Conservation (phyloP, 2,888 invertebrate genomes). For the Leptinotarsa rubiginosa region DNA sequence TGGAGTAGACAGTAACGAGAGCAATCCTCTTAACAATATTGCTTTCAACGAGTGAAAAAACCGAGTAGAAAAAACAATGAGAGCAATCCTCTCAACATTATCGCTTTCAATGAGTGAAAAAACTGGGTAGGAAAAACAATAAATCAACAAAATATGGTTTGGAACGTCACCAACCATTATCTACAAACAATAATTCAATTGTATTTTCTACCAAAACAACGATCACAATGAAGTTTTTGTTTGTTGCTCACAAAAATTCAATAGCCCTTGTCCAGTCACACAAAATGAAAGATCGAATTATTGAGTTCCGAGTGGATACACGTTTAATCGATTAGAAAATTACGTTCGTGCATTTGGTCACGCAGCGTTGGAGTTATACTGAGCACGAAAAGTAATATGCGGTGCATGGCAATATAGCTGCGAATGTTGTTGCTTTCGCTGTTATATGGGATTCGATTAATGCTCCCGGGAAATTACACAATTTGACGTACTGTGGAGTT, state of each 20-base stretch:
- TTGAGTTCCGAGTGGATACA: conserved; percentile 41
- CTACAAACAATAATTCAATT: no score
- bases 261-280: conserved; percentile 1
- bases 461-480: not conserved
- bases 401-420: not conserved
- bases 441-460: not conserved
- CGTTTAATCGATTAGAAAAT: conserved; percentile 44
- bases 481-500: not conserved
- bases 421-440: not conserved
- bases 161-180: no score
- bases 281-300: conserved; percentile 38
- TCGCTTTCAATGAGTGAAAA: no score
- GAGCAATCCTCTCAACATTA: no score
- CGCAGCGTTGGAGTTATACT: conserved; percentile 35
- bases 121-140: no score
- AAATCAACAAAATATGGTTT: no score
- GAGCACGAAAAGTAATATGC: conserved; percentile 33
- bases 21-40: no score
- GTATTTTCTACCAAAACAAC: not conserved
- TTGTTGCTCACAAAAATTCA: not conserved
- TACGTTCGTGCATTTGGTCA: conserved; percentile 43
- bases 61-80: no score
- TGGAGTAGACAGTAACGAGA: no score
- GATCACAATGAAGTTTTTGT: not conserved
- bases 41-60: no score